Conservation (phyloP, 2,113 vertebrate species). For the Pterophyllum scalare region DNA sequence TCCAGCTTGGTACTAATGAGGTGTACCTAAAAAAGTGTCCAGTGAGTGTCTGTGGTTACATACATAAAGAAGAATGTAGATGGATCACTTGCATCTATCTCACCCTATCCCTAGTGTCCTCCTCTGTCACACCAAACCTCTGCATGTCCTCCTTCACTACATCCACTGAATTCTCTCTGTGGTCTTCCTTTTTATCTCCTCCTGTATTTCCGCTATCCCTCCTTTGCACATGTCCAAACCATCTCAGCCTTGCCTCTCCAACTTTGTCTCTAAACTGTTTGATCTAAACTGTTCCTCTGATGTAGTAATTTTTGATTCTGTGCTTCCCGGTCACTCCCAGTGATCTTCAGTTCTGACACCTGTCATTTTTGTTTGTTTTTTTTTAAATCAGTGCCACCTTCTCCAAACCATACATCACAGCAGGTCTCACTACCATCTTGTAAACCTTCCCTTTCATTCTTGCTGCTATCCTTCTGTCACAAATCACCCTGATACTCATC, state of each 20-base stretch:
- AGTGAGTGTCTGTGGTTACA: neutral
- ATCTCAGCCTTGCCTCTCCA: neutral
- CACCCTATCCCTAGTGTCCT: neutral
- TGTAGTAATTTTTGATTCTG: neutral
- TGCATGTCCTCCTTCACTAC: neutral
- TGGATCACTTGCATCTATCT: neutral
- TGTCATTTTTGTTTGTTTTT: neutral
- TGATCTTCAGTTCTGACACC: neutral
- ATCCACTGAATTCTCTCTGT: neutral
- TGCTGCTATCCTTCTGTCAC: neutral
- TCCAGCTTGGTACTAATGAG: too few species aligned
- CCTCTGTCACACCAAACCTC: neutral
- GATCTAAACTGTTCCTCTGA: neutral
- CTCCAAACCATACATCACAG: neutral
- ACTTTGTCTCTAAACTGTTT: neutral
- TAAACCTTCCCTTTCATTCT: too few species aligned
- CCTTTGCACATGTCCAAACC: neutral
- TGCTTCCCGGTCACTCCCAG: neutral
- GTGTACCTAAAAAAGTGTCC: neutral
- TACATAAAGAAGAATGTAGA: neutral
- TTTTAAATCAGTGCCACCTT: neutral
- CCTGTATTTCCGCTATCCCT: neutral
- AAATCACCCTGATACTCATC: neutral
- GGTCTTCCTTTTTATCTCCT: neutral
- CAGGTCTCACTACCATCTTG: neutral